phyloP scores from a whole-genome alignment of 2,888 invertebrate species.

The Dione vanillae region DNA sequence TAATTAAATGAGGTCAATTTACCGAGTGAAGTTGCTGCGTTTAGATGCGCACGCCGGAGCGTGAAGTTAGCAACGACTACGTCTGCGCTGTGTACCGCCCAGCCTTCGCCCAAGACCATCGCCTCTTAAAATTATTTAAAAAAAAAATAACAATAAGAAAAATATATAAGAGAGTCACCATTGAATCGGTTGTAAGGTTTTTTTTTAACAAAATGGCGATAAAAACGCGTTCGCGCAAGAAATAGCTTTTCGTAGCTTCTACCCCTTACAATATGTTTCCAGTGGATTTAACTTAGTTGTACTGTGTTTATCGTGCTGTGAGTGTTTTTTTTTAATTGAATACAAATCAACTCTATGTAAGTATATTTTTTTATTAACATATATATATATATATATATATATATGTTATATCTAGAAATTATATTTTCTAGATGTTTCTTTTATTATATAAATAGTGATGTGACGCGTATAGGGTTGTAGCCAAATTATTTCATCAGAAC shows the following conservation, averaged over 20 bases:
- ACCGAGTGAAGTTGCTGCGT: slow-evolving; percentile 55
- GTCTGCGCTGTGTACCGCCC: slow-evolving; percentile 54
- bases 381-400: not conserved
- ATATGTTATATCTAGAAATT: not conserved
- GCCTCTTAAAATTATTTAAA: slow-evolving; percentile 36
- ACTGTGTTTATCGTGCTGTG: slow-evolving; percentile 41
- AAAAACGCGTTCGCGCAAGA: slow-evolving; percentile 26
- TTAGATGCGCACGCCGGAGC: slow-evolving; percentile 42
- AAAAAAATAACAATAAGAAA: slow-evolving; percentile 48
- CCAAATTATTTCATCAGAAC: slow-evolving; percentile 37
- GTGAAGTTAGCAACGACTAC: slow-evolving; percentile 44
- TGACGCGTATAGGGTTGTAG: slow-evolving; percentile 33
- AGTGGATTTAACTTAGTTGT: slow-evolving; percentile 46
- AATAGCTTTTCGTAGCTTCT: slow-evolving; percentile 21
- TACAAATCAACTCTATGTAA: slow-evolving; percentile 59
- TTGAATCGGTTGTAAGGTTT: slow-evolving; percentile 39
- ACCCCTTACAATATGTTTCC: slow-evolving; percentile 42
- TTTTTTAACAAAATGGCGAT: slow-evolving; percentile 47
- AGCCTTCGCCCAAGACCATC: slow-evolving; percentile 48
- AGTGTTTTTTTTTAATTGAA: slow-evolving; percentile 55
- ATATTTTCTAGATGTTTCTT: slow-evolving; percentile 15
- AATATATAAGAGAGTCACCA: slow-evolving; percentile 44
- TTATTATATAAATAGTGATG: slow-evolving; percentile 36
- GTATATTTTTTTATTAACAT: slow-evolving; percentile 42
- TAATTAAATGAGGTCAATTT: slow-evolving; percentile 77